phyloP scores from a whole-genome alignment of 2,888 invertebrate species.

The Isoperla grammatica region DNA sequence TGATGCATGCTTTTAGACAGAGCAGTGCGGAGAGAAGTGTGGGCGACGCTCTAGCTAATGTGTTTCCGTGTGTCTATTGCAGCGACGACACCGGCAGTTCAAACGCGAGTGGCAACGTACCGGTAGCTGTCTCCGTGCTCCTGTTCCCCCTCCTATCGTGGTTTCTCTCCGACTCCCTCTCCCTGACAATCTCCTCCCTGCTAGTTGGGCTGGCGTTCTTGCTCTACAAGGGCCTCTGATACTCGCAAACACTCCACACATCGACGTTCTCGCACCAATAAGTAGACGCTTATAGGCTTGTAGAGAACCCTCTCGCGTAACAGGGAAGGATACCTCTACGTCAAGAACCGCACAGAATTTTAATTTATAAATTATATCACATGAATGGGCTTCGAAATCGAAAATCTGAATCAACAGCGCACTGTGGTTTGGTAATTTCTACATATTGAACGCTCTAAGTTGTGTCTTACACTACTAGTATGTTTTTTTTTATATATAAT shows the following conservation, averaged over 20 bases:
- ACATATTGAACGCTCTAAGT: no score
- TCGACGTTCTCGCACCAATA: not conserved
- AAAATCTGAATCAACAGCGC: no score
- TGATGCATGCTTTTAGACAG: no score
- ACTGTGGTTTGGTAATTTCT: no score
- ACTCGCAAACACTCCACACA: not conserved
- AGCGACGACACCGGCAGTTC: constrained; percentile 20
- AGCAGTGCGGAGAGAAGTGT: no score
- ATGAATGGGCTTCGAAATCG: no score
- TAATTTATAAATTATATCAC: no score
- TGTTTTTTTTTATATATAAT: no score
- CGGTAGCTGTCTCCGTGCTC: constrained; percentile 29
- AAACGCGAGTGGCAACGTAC: constrained; percentile 16
- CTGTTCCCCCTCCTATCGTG: constrained; percentile 33
- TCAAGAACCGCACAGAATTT: no score
- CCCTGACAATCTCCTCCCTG: constrained; percentile 28
- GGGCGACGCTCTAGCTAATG: no score
- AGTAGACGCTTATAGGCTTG: not conserved
- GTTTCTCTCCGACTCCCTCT: constrained; percentile 28
- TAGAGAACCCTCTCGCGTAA: not conserved
- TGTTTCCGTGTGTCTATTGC: constrained; percentile 11
- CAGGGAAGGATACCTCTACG: no score
- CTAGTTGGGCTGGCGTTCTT: constrained; percentile 25
- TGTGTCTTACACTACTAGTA: no score
- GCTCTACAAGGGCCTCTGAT: constrained; percentile 24